Evolutionary conservation across 2,113 vertebrate genomes (phyloP).

Genomic region (Podocnemis expansa): DNA sequence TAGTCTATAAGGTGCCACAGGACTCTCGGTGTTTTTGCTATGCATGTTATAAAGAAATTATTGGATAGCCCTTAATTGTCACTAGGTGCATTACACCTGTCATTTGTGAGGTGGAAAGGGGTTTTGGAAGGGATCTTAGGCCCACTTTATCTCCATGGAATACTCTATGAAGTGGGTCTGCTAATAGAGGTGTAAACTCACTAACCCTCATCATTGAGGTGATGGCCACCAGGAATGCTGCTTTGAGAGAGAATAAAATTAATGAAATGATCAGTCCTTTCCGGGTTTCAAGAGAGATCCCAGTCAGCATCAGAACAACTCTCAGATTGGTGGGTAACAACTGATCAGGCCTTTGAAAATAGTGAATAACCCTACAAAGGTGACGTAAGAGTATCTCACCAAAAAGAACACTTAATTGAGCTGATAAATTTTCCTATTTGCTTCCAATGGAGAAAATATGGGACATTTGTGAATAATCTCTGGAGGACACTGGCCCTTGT

Average conservation of each 20-base stretch:
- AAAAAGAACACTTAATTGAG: neutral
- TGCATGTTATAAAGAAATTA: too few species aligned
- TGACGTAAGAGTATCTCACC: neutral
- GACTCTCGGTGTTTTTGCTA: too few species aligned
- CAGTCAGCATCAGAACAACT: neutral
- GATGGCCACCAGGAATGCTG: neutral
- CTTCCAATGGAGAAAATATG: neutral
- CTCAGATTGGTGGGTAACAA: neutral
- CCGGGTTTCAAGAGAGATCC: neutral
- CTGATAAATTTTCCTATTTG: neutral
- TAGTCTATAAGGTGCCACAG: too few species aligned
- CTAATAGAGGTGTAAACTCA: neutral
- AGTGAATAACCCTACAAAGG: neutral
- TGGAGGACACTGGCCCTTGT: neutral
- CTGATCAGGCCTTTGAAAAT: neutral
- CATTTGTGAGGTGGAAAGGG: neutral
- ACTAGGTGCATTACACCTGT: neutral
- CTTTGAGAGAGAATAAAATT: neutral
- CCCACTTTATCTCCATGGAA: neutral
- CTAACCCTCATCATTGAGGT: neutral
- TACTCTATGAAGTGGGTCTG: neutral
- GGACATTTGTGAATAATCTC: neutral
- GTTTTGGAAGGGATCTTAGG: neutral
- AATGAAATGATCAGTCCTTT: neutral
- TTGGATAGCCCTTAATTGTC: neutral